phyloP scores from a whole-genome alignment of 2,113 vertebrate genomes.

The Echinops telfairi region DNA sequence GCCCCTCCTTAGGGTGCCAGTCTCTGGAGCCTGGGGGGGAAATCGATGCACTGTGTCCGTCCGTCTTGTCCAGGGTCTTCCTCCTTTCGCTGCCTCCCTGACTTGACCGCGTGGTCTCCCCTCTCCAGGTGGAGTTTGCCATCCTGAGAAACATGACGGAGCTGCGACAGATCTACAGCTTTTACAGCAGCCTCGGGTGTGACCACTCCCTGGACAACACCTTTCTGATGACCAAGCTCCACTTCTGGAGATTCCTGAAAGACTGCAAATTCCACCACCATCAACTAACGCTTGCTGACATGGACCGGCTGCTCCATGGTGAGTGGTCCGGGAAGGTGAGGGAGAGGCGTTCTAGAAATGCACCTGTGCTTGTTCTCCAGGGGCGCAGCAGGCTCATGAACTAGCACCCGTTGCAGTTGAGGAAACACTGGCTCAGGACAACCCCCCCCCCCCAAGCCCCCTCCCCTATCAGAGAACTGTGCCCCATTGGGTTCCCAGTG shows the following conservation, averaged over 20 bases:
- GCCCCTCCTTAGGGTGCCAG: no score
- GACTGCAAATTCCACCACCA: slow-evolving; percentile 92
- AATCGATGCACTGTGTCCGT: no score
- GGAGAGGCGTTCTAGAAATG: background rate
- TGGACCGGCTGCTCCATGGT: slow-evolving; percentile 89
- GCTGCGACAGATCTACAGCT: slow-evolving; percentile 90
- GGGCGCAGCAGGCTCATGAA: accelerated
- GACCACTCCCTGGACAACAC: slow-evolving; percentile 85
- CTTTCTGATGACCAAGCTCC: slow-evolving; percentile 90
- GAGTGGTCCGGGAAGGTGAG: slow-evolving; percentile 52
- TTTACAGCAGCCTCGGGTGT: slow-evolving; percentile 93
- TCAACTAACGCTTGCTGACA: slow-evolving; percentile 87
- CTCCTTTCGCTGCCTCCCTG: background rate
- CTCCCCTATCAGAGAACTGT: background rate
- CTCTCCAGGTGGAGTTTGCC: slow-evolving; percentile 89
- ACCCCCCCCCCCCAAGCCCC: no score
- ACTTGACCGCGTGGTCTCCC: background rate
- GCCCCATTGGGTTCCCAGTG: background rate
- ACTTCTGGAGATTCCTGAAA: slow-evolving; percentile 95
- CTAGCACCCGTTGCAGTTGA: background rate
- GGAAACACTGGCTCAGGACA: no score
- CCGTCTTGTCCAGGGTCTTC: no score
- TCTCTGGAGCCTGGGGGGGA: no score
- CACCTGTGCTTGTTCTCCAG: background rate
- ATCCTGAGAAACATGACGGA: slow-evolving; percentile 87